phyloP scores from a whole-genome alignment of 2,113 vertebrate genomes.

The Plectropomus leopardus region DNA sequence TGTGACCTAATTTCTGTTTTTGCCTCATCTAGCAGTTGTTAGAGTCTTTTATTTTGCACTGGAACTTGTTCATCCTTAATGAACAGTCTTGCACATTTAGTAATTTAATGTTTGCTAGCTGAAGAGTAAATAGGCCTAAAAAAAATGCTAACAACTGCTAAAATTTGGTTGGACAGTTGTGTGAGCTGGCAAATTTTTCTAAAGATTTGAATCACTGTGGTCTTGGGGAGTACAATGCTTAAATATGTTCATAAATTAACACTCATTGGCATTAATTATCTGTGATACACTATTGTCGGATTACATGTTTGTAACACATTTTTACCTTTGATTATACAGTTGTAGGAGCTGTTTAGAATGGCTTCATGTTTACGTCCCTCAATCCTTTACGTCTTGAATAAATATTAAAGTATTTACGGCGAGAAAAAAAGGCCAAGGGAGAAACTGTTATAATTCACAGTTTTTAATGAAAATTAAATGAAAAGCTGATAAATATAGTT shows the following conservation, averaged over 20 bases:
- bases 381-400: no score
- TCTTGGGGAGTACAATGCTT: background rate
- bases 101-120: slow-evolving; percentile 6
- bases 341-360: background rate
- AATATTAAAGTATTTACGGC: background rate
- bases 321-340: background rate
- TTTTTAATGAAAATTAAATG: background rate
- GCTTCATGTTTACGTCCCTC: background rate
- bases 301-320: background rate
- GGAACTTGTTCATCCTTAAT: background rate
- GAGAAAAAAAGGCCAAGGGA: background rate
- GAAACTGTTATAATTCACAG: background rate
- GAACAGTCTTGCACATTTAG: slow-evolving; percentile 11
- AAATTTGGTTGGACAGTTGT: background rate
- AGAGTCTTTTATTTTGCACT: slow-evolving; percentile 2
- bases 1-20: background rate
- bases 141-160: background rate
- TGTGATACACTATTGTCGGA: background rate
- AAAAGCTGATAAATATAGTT: no score
- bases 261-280: background rate
- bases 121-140: background rate
- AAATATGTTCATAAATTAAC: background rate
- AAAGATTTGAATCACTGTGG: background rate
- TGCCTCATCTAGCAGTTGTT: background rate
- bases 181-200: background rate